Percentiles rank a stretch among this genome's conserved stretches.
Conservation (phyloP, 2,797 vertebrate genomes). For the Paratrypauchen microcephalus region DNA sequence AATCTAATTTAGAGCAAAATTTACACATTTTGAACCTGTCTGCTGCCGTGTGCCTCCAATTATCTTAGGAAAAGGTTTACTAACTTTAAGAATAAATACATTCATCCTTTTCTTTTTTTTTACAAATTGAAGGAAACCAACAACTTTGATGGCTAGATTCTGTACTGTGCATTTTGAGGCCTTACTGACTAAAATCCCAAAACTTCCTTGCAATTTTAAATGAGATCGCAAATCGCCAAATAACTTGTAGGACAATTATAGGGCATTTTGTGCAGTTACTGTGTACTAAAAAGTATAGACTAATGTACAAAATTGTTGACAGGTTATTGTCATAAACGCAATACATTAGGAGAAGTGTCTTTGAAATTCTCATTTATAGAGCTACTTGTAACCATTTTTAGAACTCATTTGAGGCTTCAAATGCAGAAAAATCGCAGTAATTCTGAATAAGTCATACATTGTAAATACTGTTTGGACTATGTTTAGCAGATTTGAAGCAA, state of each 20-base stretch:
- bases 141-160: background rate
- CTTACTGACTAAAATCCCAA: no score
- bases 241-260: background rate
- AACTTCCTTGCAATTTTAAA: background rate
- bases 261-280: background rate
- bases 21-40: background rate
- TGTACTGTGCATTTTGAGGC: no score
- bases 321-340: background rate
- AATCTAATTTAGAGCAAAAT: background rate
- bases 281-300: background rate
- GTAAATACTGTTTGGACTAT: background rate
- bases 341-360: background rate
- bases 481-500: constrained; percentile 9
- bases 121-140: background rate
- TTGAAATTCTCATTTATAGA: background rate
- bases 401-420: background rate
- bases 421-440: background rate
- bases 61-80: background rate
- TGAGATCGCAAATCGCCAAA: background rate
- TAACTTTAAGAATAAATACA: background rate
- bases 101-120: background rate
- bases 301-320: background rate
- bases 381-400: background rate
- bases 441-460: background rate
- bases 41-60: background rate